Evolutionary conservation across 23 tunicate species (phyloP), one percentile per base, ranked within the genome.

Genomic region (Ascidia mentula): DNA sequence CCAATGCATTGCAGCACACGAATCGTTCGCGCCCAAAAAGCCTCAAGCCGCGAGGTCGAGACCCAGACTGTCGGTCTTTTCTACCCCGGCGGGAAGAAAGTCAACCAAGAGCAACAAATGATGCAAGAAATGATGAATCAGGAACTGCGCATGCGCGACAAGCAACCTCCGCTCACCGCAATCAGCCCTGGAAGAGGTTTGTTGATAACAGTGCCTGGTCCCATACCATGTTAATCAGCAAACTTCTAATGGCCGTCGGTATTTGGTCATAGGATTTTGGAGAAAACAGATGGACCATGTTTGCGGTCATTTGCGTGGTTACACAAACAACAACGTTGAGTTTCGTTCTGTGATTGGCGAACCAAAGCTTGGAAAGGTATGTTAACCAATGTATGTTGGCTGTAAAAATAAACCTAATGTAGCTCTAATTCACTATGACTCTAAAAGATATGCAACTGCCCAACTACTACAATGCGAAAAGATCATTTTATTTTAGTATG

Each of bases 201-300:
- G 2, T 53, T 53, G 13, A 5, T 5, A 53, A 3, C 65, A 5
- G 65, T 53, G 7, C 13, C 15, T 42, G 12, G 53, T 42, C 53
- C 53, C 15, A 42, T 42, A 15, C 15, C 15, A 42, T 42, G 53
- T 42, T 42, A 42, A 9, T 42, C 53, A 42, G 53, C 15, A n/a
- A n/a, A n/a, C n/a, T n/a, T n/a, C n/a, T n/a, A n/a, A n/a, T n/a
- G n/a, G n/a, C n/a, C n/a, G n/a, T n/a, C n/a, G n/a, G n/a, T n/a
- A n/a, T n/a, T n/a, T 53, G 65, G 1, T 5, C 36, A 38, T 45
- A 87, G 99, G 99, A 13, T 89, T 65, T 61, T 95, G 99, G 99
- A 72, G 99, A 53, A 90, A 95, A 42, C 99, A 95, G 72, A 78
- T 95, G 69, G 99, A 89, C 69, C 99, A 95, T 42, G 80, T 95